phyloP scores from a whole-genome alignment of 1,140 invertebrate genomes.

The Pinna nobilis region DNA sequence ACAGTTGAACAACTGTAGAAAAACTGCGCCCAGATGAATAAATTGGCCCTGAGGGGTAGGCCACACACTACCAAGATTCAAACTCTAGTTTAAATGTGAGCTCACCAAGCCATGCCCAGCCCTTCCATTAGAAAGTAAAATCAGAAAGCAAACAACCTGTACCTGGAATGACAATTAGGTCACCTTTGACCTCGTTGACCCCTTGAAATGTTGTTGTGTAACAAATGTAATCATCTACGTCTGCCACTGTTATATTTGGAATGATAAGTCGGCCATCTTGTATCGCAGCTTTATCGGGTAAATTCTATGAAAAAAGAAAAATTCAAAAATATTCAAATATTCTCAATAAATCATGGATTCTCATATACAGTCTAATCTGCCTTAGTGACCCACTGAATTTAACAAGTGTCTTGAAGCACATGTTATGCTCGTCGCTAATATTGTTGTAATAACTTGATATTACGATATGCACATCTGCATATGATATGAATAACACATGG shows the following conservation, averaged over 20 bases:
- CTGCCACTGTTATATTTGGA: conserved; percentile 13
- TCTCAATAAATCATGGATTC: not conserved
- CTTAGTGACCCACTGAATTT: too few relatives aligned
- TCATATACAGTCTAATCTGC: too few relatives aligned
- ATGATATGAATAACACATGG: too few relatives aligned
- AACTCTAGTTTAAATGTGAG: not conserved
- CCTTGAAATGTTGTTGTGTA: conserved; percentile 1
- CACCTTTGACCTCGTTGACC: conserved; percentile 4
- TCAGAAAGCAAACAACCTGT: too few relatives aligned
- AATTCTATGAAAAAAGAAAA: not conserved
- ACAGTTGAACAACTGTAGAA: not conserved
- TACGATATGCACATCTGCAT: too few relatives aligned
- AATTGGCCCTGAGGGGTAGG: not conserved
- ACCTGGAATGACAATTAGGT: conserved; percentile 31
- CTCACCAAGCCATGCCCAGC: not conserved
- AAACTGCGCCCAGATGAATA: not conserved
- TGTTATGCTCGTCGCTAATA: too few relatives aligned
- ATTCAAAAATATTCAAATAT: not conserved
- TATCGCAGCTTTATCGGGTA: conserved; percentile 30
- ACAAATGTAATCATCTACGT: conserved; percentile 39
- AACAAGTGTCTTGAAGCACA: not conserved
- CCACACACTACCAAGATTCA: not conserved
- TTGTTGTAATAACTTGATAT: too few relatives aligned
- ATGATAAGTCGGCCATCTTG: conserved; percentile 32
- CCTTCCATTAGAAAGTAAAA: too few relatives aligned